These are phyloP conservation scores for Platycnemis pennipes DNA, from an alignment of 2,888 invertebrate species.

Conservation along the genomic window DNA sequence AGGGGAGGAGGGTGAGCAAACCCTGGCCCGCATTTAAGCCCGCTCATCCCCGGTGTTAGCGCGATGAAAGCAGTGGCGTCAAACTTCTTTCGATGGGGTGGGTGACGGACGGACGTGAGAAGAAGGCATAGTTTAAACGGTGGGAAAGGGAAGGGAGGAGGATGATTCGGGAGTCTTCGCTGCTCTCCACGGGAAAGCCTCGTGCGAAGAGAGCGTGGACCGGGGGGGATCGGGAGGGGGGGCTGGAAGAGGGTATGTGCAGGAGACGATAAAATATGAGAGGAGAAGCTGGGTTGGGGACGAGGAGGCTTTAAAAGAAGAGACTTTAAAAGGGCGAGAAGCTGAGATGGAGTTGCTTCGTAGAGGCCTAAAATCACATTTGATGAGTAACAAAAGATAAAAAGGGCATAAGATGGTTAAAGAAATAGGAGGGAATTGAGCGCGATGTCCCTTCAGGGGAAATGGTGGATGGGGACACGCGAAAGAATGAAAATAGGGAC, in stretches of 20 bases:
- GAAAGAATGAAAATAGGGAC: background rate
- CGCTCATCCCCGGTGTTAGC: background rate
- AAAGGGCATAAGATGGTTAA: background rate
- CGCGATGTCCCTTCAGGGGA: background rate
- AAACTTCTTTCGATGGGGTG: background rate
- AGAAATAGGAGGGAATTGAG: background rate
- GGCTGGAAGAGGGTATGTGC: background rate
- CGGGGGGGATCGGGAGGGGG: too few species aligned
- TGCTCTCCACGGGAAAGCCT: background rate
- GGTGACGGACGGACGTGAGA: background rate
- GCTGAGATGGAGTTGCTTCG: background rate
- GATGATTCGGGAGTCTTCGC: background rate
- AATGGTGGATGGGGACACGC: background rate
- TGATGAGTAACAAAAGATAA: constrained; percentile 11
- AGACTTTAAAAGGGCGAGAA: background rate
- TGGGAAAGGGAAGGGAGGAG: background rate
- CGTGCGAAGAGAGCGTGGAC: background rate
- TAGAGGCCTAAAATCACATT: background rate
- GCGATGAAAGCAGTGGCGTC: background rate
- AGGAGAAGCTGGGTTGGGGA: background rate
- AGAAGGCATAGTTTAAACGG: background rate
- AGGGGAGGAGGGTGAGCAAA: too few species aligned
- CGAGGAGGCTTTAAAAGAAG: background rate
- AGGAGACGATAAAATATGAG: background rate
- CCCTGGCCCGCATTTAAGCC: background rate